Conservation (phyloP, 1,140 invertebrate species). For the Ips nitidus region DNA sequence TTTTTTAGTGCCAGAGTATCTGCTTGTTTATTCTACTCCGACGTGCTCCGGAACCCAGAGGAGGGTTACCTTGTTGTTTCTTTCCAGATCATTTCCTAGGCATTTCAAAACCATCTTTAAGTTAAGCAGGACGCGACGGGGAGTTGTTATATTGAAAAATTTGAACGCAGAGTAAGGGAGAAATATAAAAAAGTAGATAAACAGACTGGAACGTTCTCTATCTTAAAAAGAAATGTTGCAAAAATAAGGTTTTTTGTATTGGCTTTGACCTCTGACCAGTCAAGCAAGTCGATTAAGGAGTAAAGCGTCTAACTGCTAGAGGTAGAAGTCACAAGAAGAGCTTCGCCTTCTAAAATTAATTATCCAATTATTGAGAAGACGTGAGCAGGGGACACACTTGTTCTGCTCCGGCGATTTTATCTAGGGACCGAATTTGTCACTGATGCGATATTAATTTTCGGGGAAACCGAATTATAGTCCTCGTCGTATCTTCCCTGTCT, state of each 20-base stretch:
- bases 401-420: conserved; percentile 43
- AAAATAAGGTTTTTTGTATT: neutral
- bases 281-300: conserved; percentile 17
- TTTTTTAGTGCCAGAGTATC: too few species aligned
- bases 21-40: too few species aligned
- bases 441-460: conserved; percentile 45
- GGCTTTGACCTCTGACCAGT: neutral
- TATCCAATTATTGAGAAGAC: conserved; percentile 49
- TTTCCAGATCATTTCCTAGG: too few species aligned
- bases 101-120: too few species aligned
- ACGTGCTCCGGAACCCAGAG: too few species aligned
- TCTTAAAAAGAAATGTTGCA: conserved; percentile 3
- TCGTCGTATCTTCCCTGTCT: conserved; percentile 32
- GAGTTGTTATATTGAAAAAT: too few species aligned
- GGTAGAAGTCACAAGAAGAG: conserved; percentile 40
- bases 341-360: conserved; percentile 49
- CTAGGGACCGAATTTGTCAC: conserved; percentile 45
- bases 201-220: conserved; percentile 9
- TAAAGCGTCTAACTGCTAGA: conserved; percentile 27
- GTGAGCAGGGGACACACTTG: conserved; percentile 38
- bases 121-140: too few species aligned
- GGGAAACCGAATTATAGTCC: conserved; percentile 38
- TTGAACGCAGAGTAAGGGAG: too few species aligned
- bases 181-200: too few species aligned
- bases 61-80: too few species aligned